Evolutionary conservation across 2,113 vertebrate species (phyloP), one percentile per base, ranked within the genome.

Genomic region (Paralichthys olivaceus): DNA sequence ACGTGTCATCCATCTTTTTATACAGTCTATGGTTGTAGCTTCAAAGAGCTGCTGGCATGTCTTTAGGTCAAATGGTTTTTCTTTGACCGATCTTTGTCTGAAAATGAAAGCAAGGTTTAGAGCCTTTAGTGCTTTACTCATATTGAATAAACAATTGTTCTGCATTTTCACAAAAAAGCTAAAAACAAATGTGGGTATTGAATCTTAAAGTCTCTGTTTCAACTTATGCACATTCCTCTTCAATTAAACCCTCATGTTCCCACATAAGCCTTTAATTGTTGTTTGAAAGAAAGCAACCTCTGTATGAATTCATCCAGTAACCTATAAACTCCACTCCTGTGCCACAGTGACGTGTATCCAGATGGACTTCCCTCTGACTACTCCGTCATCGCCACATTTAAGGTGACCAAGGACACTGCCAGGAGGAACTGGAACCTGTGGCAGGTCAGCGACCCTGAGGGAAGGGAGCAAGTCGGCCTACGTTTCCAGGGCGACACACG

Each of bases 381-480:
- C 80, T 94, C 93, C 0, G 25, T 95, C 84, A 92, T 90, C 9
- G 83, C 80, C 57, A 94, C 90, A 17, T 96, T 95, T 81, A 95
- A 94, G 86, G 69, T 88, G 73, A 83, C 84, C 65, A 90, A 94
- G 59, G 90, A 89, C 54, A 83, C 80, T 2, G 78, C 72, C 7
- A 22, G 54, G 76, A 84, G 78, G 15, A 80, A 86, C 64, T 95
- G 91, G 92, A 90, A 94, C 89, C 92, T 95, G 76, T 93, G 92
- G 94, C 92, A 95, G 85, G 86, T 96, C 68, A 94, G 92, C 19
- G 86, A 91, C 80, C 86, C 87, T 5, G 60, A 90, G 13, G 92
- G 92, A 9, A 80, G 60, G 61, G 92, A 92, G 20, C 90, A 91
- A 61, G 83, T 90, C 0, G 82, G 88, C 51, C 82, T 95, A 57